phyloP scores from a whole-genome alignment of 2,797 vertebrate species.

The Lacerta bilineata region DNA sequence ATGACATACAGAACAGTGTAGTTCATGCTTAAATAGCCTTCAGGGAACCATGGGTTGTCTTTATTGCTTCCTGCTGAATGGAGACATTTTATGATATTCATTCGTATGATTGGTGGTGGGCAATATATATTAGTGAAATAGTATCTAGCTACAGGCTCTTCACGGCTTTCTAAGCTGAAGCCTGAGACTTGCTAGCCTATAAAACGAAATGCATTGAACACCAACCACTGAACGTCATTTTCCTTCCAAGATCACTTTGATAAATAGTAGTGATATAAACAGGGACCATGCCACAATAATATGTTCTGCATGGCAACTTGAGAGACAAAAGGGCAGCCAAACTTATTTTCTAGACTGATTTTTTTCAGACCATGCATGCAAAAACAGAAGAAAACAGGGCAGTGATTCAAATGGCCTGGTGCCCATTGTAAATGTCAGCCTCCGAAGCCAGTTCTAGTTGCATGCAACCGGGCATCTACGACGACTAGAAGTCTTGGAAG shows the following conservation, averaged over 20 bases:
- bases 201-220: constrained; percentile 39
- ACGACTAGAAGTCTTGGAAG: not conserved
- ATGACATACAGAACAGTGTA: constrained; percentile 37
- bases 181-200: constrained; percentile 20
- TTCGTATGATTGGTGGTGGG: not conserved
- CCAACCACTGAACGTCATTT: not conserved
- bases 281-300: not conserved
- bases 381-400: not conserved
- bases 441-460: not conserved
- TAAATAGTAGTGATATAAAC: not conserved
- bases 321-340: fast-evolving
- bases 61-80: constrained; percentile 18
- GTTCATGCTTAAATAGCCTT: constrained; percentile 16
- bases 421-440: not conserved
- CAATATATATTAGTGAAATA: constrained; percentile 5
- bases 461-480: not conserved
- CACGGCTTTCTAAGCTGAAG: constrained; percentile 32
- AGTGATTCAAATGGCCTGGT: not conserved
- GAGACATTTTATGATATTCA: not conserved
- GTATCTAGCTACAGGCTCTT: constrained; percentile 10
- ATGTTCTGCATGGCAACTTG: not conserved
- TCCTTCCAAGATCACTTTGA: constrained; percentile 7
- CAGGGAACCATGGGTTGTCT: not conserved
- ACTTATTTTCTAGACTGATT: not conserved
- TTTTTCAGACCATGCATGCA: not conserved